These are phyloP conservation scores for Sylvia borin DNA, from an alignment of 2,797 vertebrate genomes.

Conservation along the genomic window DNA sequence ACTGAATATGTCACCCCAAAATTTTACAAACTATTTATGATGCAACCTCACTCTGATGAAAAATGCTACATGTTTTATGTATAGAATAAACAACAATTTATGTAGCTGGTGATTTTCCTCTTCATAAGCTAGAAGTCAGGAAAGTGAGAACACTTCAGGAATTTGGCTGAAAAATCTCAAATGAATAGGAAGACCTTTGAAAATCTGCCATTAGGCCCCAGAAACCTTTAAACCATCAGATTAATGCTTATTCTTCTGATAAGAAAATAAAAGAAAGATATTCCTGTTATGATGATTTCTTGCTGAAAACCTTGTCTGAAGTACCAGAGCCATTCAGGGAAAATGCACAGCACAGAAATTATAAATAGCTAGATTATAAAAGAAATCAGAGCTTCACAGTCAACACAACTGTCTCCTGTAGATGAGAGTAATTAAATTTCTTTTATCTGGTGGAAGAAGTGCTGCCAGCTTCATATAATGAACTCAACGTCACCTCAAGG, in stretches of 20 bases:
- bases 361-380: conserved; percentile 29
- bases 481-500: conserved; percentile 53
- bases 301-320: conserved; percentile 53
- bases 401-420: conserved; percentile 34
- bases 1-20: neutral
- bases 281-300: conserved; percentile 10
- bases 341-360: conserved; percentile 9
- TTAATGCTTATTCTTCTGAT: conserved; percentile 39
- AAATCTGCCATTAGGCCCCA: conserved; percentile 20
- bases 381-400: conserved; percentile 51
- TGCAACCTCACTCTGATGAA: neutral
- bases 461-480: conserved; percentile 45
- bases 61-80: neutral
- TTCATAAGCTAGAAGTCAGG: neutral
- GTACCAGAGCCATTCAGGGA: neutral
- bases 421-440: conserved; percentile 64
- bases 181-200: conserved; percentile 28
- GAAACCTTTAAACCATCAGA: conserved; percentile 18
- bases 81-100: neutral
- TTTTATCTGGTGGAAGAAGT: conserved; percentile 59
- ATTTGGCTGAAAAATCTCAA: neutral
- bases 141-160: neutral
- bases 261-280: conserved; percentile 45
- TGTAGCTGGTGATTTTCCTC: neutral
- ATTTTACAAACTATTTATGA: neutral